These are phyloP conservation scores for Ptiloglossa arizonensis DNA, from an alignment of 1,140 invertebrate species.

Conservation along the genomic window DNA sequence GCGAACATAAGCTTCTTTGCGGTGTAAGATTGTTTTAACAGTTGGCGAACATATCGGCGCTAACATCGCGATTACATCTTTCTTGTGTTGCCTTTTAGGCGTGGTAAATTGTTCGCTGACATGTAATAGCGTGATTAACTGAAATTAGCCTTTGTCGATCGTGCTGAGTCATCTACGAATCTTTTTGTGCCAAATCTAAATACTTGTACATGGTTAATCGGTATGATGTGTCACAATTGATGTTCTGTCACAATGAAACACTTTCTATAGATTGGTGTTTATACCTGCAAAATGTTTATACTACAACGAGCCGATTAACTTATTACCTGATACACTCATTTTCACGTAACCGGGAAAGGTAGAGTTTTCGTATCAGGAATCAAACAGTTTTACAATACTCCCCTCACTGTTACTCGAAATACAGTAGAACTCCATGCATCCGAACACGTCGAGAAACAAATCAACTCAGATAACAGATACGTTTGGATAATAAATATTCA, in stretches of 20 bases:
- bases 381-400: no score
- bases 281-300: no score
- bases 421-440: no score
- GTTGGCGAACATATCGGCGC: constrained; percentile 33
- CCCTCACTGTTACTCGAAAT: no score
- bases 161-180: constrained; percentile 17
- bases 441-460: no score
- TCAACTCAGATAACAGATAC: no score
- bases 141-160: constrained; percentile 41
- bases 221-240: not conserved
- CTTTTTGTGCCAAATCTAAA: constrained; percentile 15
- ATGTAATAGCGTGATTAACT: constrained; percentile 54
- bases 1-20: constrained; percentile 40
- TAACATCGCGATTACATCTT: constrained; percentile 44
- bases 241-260: not conserved
- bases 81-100: constrained; percentile 28
- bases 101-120: constrained; percentile 54
- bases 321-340: no score
- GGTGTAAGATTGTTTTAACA: constrained; percentile 50
- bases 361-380: no score
- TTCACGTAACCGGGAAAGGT: no score
- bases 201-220: not conserved
- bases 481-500: no score
- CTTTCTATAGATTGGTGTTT: not conserved
- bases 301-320: no score